These are phyloP conservation scores for Penaeus monodon DNA, from an alignment of 2,888 invertebrate genomes.

Conservation along the genomic window DNA sequence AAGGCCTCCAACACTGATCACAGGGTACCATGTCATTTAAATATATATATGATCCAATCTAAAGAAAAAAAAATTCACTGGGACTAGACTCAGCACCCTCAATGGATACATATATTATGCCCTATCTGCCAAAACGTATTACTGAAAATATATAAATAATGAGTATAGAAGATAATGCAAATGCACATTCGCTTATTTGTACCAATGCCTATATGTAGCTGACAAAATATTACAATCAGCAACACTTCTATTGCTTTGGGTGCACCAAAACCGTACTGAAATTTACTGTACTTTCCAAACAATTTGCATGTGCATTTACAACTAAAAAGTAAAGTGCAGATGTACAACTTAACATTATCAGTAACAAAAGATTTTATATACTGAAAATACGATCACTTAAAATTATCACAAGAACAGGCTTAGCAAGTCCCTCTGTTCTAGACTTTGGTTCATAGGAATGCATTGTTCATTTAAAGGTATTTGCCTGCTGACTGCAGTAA, in stretches of 20 bases:
- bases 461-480: conserved; percentile 3
- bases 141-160: conserved; percentile 9
- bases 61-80: background rate
- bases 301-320: background rate
- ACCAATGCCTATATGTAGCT: too few species aligned
- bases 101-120: conserved; percentile 20
- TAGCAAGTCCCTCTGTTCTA: conserved; percentile 41
- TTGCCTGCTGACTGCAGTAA: background rate
- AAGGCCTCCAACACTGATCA: background rate
- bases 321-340: background rate
- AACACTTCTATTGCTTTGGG: background rate
- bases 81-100: conserved; percentile 23
- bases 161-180: conserved; percentile 8
- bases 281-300: background rate
- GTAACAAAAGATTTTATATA: conserved; percentile 28
- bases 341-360: conserved; percentile 16
- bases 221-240: conserved; percentile 3
- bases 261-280: conserved; percentile 1
- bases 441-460: conserved; percentile 48
- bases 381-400: conserved; percentile 40
- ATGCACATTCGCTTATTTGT: conserved; percentile 7
- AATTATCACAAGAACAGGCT: conserved; percentile 53
- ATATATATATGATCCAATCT: background rate
- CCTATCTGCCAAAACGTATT: conserved; percentile 10
- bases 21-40: background rate